Percentiles rank a stretch among this genome's conserved stretches.
These are phyloP conservation scores for Lonchura striata DNA, from an alignment of 2,113 vertebrate genomes.

Conservation along the genomic window DNA sequence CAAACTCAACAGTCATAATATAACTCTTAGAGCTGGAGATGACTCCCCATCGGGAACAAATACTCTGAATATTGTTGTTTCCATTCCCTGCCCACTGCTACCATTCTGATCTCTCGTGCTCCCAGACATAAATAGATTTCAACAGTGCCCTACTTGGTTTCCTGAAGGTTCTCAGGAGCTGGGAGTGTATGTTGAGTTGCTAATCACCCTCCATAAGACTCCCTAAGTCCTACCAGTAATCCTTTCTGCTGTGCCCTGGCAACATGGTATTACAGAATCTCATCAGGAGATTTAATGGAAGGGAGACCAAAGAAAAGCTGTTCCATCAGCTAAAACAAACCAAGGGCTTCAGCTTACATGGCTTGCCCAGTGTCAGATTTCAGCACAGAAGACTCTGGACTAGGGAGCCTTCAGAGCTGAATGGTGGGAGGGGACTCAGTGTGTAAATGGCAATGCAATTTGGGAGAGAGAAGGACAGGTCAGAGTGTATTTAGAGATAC, in stretches of 20 bases:
- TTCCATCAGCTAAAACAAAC: neutral
- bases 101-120: neutral
- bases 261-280: neutral
- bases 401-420: neutral
- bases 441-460: rapidly evolving
- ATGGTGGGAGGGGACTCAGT: rapidly evolving
- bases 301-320: neutral
- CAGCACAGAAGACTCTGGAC: neutral
- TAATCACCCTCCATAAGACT: neutral
- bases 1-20: neutral
- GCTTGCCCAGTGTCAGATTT: neutral
- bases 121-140: neutral
- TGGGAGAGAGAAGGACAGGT: neutral
- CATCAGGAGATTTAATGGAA: neutral
- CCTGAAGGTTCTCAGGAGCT: neutral
- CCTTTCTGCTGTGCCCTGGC: neutral
- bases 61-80: neutral
- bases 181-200: neutral
- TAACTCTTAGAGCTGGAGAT: neutral
- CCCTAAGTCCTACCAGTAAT: neutral
- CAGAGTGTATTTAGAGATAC: neutral
- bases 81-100: neutral
- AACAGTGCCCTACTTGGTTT: neutral
- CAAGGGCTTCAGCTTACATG: neutral
- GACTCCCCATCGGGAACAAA: neutral